Conservation (phyloP, 2,797 vertebrate genomes). For the Knipowitschia caucasica region DNA sequence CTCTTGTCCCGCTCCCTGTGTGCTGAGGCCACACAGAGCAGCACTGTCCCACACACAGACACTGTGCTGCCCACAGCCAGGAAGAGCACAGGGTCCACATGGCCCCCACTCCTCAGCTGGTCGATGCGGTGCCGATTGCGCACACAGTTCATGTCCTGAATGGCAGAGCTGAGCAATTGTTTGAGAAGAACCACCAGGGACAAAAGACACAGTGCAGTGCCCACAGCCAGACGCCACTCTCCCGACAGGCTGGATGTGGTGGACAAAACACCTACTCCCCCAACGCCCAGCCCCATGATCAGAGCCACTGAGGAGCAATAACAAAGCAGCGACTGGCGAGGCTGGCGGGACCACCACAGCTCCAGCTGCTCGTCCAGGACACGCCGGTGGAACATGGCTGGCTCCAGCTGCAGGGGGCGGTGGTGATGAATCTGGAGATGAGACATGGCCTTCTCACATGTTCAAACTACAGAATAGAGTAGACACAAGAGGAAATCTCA, state of each 20-base stretch:
- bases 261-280: slow-evolving; percentile 87
- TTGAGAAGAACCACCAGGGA: slow-evolving; percentile 89
- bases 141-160: slow-evolving; percentile 98
- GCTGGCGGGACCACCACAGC: slow-evolving; percentile 93
- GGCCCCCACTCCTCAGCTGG: slow-evolving; percentile 88
- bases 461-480: slow-evolving; percentile 7
- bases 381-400: slow-evolving; percentile 64
- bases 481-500: slow-evolving; percentile 1
- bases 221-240: slow-evolving; percentile 88
- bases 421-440: slow-evolving; percentile 74
- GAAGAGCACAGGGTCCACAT: slow-evolving; percentile 81
- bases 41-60: slow-evolving; percentile 78
- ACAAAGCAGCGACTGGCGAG: slow-evolving; percentile 86
- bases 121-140: slow-evolving; percentile 83
- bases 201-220: slow-evolving; percentile 87
- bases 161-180: slow-evolving; percentile 93
- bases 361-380: slow-evolving; percentile 88
- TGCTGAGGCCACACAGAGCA: slow-evolving; percentile 75
- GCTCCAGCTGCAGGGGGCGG: slow-evolving; percentile 55
- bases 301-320: slow-evolving; percentile 85
- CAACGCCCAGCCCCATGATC: slow-evolving; percentile 86
- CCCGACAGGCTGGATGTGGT: slow-evolving; percentile 83
- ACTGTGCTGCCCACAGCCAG: slow-evolving; percentile 81
- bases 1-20: slow-evolving; percentile 58
- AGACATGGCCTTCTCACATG: slow-evolving; percentile 51